phyloP scores from a whole-genome alignment of 2,797 vertebrate genomes.

The Coracias cyanogaster region DNA sequence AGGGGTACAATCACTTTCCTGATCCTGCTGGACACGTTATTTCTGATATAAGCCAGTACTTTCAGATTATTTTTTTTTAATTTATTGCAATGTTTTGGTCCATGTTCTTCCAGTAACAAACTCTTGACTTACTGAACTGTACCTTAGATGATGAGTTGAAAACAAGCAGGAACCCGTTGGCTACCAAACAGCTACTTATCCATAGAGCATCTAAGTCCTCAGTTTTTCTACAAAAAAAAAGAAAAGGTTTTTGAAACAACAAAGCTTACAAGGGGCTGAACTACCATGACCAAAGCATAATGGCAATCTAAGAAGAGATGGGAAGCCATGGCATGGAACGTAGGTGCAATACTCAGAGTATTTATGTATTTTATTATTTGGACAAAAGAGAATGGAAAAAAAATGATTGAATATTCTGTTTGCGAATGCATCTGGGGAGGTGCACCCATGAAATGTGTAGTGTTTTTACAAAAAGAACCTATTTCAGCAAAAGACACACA shows the following conservation, averaged over 20 bases:
- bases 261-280: neutral
- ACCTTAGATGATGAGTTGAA: neutral
- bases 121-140: neutral
- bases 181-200: neutral
- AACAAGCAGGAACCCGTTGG: neutral
- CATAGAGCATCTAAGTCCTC: neutral
- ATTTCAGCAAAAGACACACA: neutral
- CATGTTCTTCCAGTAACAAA: neutral
- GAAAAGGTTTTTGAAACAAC: neutral
- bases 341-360: neutral
- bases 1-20: too few relatives aligned
- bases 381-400: neutral
- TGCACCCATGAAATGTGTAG: neutral
- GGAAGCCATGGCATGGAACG: neutral
- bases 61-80: neutral
- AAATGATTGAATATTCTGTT: accelerated
- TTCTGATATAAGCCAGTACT: neutral
- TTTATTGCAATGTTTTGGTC: neutral
- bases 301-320: neutral
- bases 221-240: neutral
- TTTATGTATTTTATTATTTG: neutral
- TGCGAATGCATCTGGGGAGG: neutral
- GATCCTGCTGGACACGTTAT: neutral
- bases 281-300: neutral
- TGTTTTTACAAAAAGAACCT: neutral